Evolutionary conservation across 1,140 invertebrate species (phyloP).

Genomic region (Dolichoris vasculosae): DNA sequence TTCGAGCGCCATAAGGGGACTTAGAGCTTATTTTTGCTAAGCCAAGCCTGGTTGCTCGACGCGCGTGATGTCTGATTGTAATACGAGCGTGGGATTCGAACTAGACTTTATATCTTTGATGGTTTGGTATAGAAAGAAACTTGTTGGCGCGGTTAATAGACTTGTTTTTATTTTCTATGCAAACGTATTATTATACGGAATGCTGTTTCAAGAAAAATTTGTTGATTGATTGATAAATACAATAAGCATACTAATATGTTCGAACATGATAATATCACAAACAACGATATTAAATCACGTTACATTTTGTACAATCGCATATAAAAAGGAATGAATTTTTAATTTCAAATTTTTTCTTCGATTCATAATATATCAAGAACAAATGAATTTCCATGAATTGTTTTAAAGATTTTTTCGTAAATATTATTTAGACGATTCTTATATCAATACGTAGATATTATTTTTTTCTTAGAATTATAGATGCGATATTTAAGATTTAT

Average conservation of each 20-base stretch:
- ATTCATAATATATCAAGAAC: too few species aligned
- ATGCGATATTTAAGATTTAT: too few species aligned
- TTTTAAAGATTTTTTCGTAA: too few species aligned
- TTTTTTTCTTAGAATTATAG: too few species aligned
- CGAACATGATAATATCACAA: not conserved
- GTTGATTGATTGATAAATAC: not conserved
- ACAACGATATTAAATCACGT: not conserved
- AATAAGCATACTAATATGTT: not conserved
- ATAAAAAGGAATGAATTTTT: not conserved
- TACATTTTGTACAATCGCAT: not conserved
- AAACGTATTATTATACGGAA: not conserved
- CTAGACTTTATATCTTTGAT: not conserved
- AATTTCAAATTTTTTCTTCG: not conserved
- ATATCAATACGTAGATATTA: too few species aligned
- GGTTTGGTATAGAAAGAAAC: not conserved
- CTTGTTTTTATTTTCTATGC: not conserved
- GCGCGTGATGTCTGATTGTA: constrained; percentile 9
- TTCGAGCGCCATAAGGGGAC: not conserved
- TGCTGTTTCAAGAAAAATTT: not conserved
- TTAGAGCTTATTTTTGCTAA: not conserved
- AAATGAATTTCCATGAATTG: too few species aligned
- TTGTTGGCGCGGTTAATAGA: not conserved
- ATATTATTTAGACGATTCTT: too few species aligned
- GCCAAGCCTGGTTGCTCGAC: not conserved
- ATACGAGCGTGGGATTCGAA: constrained; percentile 7